Evolutionary conservation across 2,888 invertebrate species (phyloP).

Genomic region (Drepana falcataria): DNA sequence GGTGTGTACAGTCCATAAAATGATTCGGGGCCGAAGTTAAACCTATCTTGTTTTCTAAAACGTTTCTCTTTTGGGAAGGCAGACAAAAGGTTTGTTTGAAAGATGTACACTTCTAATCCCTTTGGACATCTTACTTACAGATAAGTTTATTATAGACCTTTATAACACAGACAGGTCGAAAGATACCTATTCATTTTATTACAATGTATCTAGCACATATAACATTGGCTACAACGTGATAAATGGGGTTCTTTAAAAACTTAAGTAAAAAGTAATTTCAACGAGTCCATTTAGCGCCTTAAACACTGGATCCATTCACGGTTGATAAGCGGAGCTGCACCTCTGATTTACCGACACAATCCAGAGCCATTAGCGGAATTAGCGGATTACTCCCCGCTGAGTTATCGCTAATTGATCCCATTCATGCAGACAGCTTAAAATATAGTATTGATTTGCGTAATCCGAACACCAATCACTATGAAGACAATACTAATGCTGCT

Average conservation of each 20-base stretch:
- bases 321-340: slow-evolving; percentile 22
- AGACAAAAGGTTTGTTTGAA: not conserved
- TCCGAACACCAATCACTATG: not conserved
- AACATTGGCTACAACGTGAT: not conserved
- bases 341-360: slow-evolving; percentile 24
- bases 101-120: not conserved
- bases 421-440: slow-evolving; percentile 1
- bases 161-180: too few relatives aligned
- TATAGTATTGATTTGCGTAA: not conserved
- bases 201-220: not conserved
- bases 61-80: not conserved
- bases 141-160: too few relatives aligned
- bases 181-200: not conserved
- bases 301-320: slow-evolving; percentile 11
- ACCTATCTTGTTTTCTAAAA: not conserved
- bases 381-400: slow-evolving; percentile 16
- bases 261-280: not conserved
- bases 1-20: not conserved
- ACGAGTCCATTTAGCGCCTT: not conserved
- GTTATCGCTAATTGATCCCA: slow-evolving; percentile 20
- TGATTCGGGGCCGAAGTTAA: not conserved
- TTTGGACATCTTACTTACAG: not conserved
- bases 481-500: not conserved
- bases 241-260: not conserved
- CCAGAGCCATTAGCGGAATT: slow-evolving; percentile 26